Evolutionary conservation across 2,797 vertebrate species (phyloP), one percentile per base, ranked within the genome.

Genomic region (Leptodactylus fallax): DNA sequence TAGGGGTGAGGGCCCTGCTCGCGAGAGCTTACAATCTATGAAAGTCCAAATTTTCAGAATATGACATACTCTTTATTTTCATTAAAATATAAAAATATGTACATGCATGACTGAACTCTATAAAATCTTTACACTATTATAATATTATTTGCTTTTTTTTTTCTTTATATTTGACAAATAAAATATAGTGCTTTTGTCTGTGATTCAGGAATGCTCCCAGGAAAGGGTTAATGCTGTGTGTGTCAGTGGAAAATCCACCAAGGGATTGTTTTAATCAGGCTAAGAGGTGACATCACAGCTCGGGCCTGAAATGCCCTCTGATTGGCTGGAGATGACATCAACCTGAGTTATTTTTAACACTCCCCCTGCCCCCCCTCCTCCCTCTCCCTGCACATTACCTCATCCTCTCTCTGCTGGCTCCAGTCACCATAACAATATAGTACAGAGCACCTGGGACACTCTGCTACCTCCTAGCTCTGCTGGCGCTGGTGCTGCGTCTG

Each of bases 321-420:
- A 96, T 96, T 96, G 95, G 96, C 91, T 93, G 63, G 67, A 92
- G 90, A 94, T 96, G 95, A 96, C 96, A 96, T 96, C 95, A 96
- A 90, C 92, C 82, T 19, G 90, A 13, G 63, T 94, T 95, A 95
- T 95, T 95, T 94, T 95, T 95, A 93, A 94, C 91, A 36, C 74
- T 79, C 88, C 88, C 90, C 90, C 91, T 90, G 58, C 90, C 91
- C 47, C 80, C 88, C 89, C 90, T 90, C 91, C 72, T 89, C 92
- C 71, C 17, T 56, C 19, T 16, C 87, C 90, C 91, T 74, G 67
- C 82, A 45, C 69, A 77, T 67, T 79, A 79, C 86, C 88, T 88
- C 90, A 91, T 91, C 79, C 90, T 92, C 87, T 88, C 90, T 76
- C 45, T 87, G 87, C 84, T 89, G 88, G 88, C 88, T 89, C 84